phyloP scores from a whole-genome alignment of 2,888 invertebrate species.

The Flabesymbios commensalis region DNA sequence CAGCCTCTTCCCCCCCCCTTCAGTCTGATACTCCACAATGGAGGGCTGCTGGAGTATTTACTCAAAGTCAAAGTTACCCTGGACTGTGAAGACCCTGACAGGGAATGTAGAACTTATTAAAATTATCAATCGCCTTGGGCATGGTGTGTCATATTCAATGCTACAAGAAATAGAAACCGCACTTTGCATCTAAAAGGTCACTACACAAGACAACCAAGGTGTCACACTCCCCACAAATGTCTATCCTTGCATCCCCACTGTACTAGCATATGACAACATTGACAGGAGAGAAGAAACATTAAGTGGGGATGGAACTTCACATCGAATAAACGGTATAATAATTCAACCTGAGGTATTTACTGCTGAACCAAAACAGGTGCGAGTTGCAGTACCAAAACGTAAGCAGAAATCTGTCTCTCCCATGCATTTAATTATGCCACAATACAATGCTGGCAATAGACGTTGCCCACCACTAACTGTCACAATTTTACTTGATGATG shows the following conservation, averaged over 20 bases:
- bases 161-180: slow-evolving; percentile 12
- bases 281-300: slow-evolving; percentile 37
- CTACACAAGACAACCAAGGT: not conserved
- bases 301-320: slow-evolving; percentile 33
- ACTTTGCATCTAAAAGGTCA: slow-evolving; percentile 8
- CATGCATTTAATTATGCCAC: not conserved
- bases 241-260: slow-evolving; percentile 23
- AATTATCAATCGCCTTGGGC: slow-evolving; percentile 5
- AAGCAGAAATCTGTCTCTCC: not conserved
- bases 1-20: too few species aligned
- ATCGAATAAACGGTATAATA: too few species aligned
- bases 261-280: slow-evolving; percentile 37
- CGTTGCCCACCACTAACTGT: slow-evolving; percentile 12
- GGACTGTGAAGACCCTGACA: slow-evolving; percentile 10
- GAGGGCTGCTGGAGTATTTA: too few species aligned
- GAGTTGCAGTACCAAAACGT: not conserved
- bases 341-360: slow-evolving; percentile 26
- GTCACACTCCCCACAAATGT: slow-evolving; percentile 19
- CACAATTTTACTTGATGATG: not conserved
- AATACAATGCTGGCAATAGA: slow-evolving; percentile 17
- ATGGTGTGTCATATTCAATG: slow-evolving; percentile 14
- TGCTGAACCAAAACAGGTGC: not conserved
- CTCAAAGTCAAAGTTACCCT: too few species aligned
- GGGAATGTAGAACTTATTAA: slow-evolving; percentile 12
- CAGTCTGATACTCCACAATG: too few species aligned